Evolutionary conservation across 37 sponge, comb jelly and placozoan species (phyloP).

Genomic region (Crambe crambe): DNA sequence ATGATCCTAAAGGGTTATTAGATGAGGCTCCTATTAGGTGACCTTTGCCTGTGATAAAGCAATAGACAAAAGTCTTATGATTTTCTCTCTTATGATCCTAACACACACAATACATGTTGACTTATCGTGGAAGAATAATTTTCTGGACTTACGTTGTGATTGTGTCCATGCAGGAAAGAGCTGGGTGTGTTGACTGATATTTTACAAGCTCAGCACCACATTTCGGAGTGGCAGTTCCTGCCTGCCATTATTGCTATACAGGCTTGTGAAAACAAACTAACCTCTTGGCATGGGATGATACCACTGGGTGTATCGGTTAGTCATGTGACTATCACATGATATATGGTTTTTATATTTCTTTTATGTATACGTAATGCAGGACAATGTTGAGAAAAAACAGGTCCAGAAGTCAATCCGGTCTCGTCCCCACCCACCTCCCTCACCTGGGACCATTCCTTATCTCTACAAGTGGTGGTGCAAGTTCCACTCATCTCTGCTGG

Average conservation of each 20-base stretch:
- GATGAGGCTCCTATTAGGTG: no score
- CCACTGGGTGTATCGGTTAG: conserved; percentile 28
- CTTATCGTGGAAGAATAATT: no score
- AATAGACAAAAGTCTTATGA: no score
- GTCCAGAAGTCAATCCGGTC: conserved; percentile 18
- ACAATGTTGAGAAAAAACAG: background rate
- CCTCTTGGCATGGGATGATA: conserved; percentile 27
- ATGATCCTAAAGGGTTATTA: no score
- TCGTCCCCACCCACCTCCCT: conserved; percentile 21
- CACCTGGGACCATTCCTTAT: conserved; percentile 21
- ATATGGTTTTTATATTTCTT: no score
- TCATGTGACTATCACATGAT: background rate
- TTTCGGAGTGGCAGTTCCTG: conserved; percentile 68
- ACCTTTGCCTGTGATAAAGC: no score
- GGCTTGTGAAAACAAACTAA: conserved; percentile 31
- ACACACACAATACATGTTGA: no score
- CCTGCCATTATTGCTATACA: conserved; percentile 51
- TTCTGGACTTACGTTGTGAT: no score
- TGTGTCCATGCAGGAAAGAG: conserved; percentile 61
- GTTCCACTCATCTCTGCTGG: conserved; percentile 39
- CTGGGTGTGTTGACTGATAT: conserved; percentile 30
- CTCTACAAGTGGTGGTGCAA: conserved; percentile 67
- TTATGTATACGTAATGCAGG: conserved; percentile 9
- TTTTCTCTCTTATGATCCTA: no score
- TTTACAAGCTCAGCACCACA: conserved; percentile 34